Evolutionary conservation across 2,113 vertebrate species (phyloP).

Genomic region (Petrocephalus zakoni): DNA sequence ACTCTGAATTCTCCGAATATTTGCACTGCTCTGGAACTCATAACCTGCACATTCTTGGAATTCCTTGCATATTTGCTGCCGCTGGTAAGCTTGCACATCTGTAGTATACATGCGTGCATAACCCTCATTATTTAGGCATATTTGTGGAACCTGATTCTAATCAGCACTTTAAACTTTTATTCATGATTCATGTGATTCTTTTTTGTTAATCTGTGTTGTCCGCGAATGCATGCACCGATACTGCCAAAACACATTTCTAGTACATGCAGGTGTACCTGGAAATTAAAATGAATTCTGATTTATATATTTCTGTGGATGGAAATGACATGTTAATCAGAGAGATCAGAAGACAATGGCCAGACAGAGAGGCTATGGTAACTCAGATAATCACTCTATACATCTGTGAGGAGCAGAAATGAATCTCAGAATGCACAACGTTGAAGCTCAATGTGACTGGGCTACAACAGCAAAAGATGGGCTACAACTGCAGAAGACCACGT

Average conservation of each 20-base stretch:
- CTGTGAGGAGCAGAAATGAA: background rate
- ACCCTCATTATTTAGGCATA: background rate
- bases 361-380: background rate
- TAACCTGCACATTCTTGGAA: background rate
- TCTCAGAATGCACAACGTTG: background rate
- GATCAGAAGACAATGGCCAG: background rate
- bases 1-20: background rate
- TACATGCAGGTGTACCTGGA: background rate
- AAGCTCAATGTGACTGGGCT: background rate
- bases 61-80: background rate
- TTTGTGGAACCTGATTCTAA: background rate
- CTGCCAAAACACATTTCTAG: too few species aligned
- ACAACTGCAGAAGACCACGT: background rate
- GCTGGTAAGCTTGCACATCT: background rate
- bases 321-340: background rate
- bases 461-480: too few species aligned
- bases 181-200: background rate
- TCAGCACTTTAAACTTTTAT: background rate
- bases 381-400: background rate
- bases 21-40: background rate
- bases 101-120: background rate
- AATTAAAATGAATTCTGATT: background rate
- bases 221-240: background rate
- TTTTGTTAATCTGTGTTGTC: too few species aligned
- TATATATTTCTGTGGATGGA: background rate